Evolutionary conservation across 2,888 invertebrate genomes (phyloP), one percentile per base, ranked within the genome.

Genomic region (Zele albiditarsus): DNA sequence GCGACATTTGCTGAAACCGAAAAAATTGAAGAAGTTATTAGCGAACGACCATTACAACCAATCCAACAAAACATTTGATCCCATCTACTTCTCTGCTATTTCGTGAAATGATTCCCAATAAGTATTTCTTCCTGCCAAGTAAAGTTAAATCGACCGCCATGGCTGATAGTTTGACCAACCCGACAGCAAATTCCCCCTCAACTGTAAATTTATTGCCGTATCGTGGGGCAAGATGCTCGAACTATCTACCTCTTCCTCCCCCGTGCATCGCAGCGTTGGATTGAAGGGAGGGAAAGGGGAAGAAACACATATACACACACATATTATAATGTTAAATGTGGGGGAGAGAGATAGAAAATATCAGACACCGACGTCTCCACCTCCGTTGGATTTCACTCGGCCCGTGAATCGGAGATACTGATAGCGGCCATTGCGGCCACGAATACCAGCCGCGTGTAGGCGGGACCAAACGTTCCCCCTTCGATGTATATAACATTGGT

Each of bases 381-480:
- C 88, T 88, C 85, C 84, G 79, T 79, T 77, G 79, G 79, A 76
- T 75, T 74, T 72, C 66, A 78, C 77, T 78, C 77, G 78, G 77
- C 79, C 79, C 80, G 79, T 80, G 83, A 83, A 84, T 82, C 84
- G 82, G 82, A 82, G 85, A 84, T 82, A 84, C 80, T 81, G 86
- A 85, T 84, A 86, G 88, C 88, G 85, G 89, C 89, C 89, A 89
- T 88, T 84, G 87, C 88, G 83, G 84, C 80, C 84, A 85, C 84
- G 82, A 87, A 87, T 84, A 83, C 84, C 82, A 28, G 77, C 80
- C 79, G 76, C 83, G 85, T 86, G 89, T 89, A 87, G 89, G 89
- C 89, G 89, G 87, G 88, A 87, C 88, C 86, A 84, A 84, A 79
- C 77, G 80, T 79, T 81, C 80, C 76, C 73, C 65, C 63, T 65